phyloP scores from a whole-genome alignment of 2,797 vertebrate species.

The Mionectes olivaceus region DNA sequence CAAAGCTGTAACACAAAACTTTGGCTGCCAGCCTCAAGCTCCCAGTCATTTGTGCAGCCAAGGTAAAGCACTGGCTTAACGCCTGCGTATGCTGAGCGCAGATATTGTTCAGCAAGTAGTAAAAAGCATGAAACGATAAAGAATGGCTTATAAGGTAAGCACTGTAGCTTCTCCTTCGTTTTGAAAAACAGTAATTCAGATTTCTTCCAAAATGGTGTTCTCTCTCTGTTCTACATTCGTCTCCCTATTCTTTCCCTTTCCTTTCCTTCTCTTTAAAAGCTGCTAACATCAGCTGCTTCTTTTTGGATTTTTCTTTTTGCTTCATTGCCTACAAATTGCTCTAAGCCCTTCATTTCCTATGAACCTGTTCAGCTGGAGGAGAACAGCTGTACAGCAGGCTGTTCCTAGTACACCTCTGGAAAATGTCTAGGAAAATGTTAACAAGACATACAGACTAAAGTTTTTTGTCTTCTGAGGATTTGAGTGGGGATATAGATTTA shows the following conservation, averaged over 20 bases:
- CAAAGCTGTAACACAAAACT: conserved; percentile 5
- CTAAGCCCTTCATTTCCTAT: conserved; percentile 73
- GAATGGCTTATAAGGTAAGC: conserved; percentile 26
- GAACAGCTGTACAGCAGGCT: conserved; percentile 69
- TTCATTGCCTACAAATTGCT: conserved; percentile 78
- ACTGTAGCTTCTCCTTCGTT: conserved; percentile 24
- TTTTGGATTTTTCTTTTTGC: conserved; percentile 76
- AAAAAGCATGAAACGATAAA: conserved; percentile 16
- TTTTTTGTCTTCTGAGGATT: conserved; percentile 3
- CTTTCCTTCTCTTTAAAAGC: conserved; percentile 66
- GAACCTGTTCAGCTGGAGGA: conserved; percentile 72
- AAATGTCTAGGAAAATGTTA: conserved; percentile 61
- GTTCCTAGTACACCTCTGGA: conserved; percentile 52
- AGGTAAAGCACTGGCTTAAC: conserved; percentile 2
- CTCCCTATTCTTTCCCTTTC: conserved; percentile 18
- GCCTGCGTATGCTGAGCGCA: neutral
- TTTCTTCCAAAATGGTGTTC: conserved; percentile 26
- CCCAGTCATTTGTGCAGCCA: neutral
- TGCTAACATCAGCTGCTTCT: conserved; percentile 76
- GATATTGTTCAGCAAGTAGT: conserved; percentile 23
- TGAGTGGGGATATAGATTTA: neutral
- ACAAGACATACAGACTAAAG: conserved; percentile 42
- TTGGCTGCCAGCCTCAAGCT: neutral
- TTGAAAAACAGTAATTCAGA: conserved; percentile 59
- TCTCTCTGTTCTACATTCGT: conserved; percentile 43